These are phyloP conservation scores for Tyria jacobaeae DNA, from an alignment of 2,888 invertebrate genomes.

Conservation along the genomic window DNA sequence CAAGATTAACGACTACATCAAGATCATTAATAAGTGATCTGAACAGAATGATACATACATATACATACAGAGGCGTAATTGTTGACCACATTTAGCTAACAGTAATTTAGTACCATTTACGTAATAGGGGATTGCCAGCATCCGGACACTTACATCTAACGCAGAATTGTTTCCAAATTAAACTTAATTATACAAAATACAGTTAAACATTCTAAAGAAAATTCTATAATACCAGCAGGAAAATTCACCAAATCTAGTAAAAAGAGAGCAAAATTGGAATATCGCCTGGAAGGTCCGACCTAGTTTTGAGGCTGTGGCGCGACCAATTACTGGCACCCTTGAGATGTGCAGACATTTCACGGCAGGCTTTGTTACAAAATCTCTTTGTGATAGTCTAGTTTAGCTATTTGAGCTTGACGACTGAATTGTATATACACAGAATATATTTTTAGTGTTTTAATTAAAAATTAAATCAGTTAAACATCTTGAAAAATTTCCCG, in stretches of 20 bases:
- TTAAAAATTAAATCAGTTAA: background rate
- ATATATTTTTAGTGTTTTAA: background rate
- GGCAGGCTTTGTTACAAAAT: background rate
- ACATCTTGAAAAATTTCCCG: too few relatives aligned
- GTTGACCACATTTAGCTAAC: too few relatives aligned
- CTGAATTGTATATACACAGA: background rate
- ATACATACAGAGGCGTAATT: too few relatives aligned
- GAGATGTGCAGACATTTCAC: slow-evolving; percentile 7
- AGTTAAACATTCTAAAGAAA: too few relatives aligned
- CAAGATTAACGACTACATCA: too few relatives aligned
- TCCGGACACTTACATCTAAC: too few relatives aligned
- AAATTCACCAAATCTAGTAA: background rate
- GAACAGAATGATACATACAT: too few relatives aligned
- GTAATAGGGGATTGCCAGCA: too few relatives aligned
- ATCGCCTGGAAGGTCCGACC: slow-evolving; percentile 39
- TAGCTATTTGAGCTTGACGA: background rate
- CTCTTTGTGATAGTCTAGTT: background rate
- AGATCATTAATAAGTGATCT: too few relatives aligned
- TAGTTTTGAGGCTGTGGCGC: slow-evolving; percentile 28
- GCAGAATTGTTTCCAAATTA: too few relatives aligned
- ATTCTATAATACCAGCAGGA: background rate
- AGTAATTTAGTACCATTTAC: too few relatives aligned
- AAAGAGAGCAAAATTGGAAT: slow-evolving; percentile 7
- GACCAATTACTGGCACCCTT: slow-evolving; percentile 41
- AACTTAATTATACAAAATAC: background rate